Conservation (phyloP, 2,797 vertebrate genomes). For the Galaxias olidus region DNA sequence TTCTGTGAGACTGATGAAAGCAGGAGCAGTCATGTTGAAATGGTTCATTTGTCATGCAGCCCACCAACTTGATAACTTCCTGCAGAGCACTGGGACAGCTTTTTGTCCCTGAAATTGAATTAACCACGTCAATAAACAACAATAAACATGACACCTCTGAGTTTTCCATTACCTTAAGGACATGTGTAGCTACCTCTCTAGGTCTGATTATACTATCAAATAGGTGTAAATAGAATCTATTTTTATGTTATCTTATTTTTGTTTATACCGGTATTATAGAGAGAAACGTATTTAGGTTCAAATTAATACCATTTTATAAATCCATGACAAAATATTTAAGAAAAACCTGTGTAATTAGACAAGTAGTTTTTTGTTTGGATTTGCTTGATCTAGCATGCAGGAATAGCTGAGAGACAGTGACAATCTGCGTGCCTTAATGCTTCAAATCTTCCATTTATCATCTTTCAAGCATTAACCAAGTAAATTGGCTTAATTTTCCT, state of each 20-base stretch:
- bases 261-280: too few relatives aligned
- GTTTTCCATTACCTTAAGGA: conserved; percentile 8
- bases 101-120: conserved; percentile 7
- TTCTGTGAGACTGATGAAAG: neutral
- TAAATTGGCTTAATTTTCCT: neutral
- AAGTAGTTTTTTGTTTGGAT: too few relatives aligned
- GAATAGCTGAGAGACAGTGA: too few relatives aligned
- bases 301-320: too few relatives aligned
- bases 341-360: too few relatives aligned
- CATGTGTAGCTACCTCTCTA: neutral
- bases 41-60: conserved; percentile 5
- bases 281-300: too few relatives aligned
- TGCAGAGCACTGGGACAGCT: neutral
- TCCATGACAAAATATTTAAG: too few relatives aligned
- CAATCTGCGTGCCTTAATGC: too few relatives aligned
- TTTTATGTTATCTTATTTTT: too few relatives aligned
- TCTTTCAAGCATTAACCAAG: neutral
- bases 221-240: too few relatives aligned
- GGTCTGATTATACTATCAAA: neutral
- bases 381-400: too few relatives aligned
- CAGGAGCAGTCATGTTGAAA: neutral
- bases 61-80: neutral
- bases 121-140: conserved; percentile 11
- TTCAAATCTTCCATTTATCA: neutral
- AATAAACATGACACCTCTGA: neutral